These are phyloP conservation scores for Carassius auratus DNA, from an alignment of 2,113 vertebrate species.

Conservation along the genomic window DNA sequence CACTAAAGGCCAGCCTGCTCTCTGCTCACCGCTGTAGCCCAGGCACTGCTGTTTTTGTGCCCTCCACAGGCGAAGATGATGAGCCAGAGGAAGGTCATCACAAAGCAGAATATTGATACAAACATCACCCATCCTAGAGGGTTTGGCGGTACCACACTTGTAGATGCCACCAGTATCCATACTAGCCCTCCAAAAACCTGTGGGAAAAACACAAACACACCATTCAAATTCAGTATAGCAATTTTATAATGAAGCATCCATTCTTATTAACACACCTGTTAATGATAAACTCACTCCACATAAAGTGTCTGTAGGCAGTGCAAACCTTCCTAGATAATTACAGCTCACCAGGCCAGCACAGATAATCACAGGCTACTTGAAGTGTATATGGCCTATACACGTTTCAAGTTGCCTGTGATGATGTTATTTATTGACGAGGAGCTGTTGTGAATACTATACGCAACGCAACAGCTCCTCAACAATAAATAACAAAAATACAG, in stretches of 20 bases:
- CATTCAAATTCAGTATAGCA: not conserved
- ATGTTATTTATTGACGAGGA: too few relatives aligned
- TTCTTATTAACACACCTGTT: not conserved
- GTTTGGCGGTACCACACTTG: slow-evolving; percentile 59
- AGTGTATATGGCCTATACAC: too few relatives aligned
- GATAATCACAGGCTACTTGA: not conserved
- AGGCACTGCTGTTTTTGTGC: slow-evolving; percentile 62
- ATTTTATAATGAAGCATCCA: not conserved
- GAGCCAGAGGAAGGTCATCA: slow-evolving; percentile 69
- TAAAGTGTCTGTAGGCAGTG: not conserved
- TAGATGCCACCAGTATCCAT: slow-evolving; percentile 75
- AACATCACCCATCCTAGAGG: slow-evolving; percentile 79
- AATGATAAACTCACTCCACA: not conserved
- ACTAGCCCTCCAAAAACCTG: slow-evolving; percentile 78
- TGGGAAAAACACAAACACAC: not conserved
- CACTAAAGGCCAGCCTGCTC: not conserved
- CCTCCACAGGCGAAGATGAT: slow-evolving; percentile 64
- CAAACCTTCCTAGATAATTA: not conserved
- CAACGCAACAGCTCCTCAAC: too few relatives aligned
- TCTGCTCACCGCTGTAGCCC: slow-evolving; percentile 69
- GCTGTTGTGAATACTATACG: too few relatives aligned
- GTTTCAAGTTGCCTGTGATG: too few relatives aligned
- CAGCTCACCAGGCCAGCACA: not conserved
- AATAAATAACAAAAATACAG: too few relatives aligned
- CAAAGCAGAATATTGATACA: slow-evolving; percentile 76